Evolutionary conservation across 2,888 invertebrate genomes (phyloP).

Genomic region (Polydrusus tereticollis): DNA sequence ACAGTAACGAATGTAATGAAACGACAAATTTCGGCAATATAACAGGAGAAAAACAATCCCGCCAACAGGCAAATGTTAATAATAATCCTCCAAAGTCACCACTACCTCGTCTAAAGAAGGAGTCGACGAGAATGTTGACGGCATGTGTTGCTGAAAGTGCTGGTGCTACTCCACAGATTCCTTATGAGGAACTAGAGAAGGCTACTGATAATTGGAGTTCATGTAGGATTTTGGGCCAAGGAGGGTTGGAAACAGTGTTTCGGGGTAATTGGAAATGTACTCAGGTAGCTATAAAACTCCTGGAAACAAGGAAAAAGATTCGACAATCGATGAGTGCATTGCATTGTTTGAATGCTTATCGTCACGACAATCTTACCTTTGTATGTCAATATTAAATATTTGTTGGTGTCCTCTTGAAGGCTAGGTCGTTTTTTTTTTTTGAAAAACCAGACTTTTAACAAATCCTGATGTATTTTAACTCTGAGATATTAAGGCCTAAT

Average conservation of each 20-base stretch:
- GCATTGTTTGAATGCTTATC: conserved; percentile 81
- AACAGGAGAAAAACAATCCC: neutral
- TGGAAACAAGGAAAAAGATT: conserved; percentile 73
- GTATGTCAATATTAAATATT: conserved; percentile 70
- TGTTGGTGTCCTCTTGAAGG: no score
- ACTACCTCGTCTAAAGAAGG: conserved; percentile 34
- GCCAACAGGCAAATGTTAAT: neutral
- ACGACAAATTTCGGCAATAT: neutral
- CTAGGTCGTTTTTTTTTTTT: no score
- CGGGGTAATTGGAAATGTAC: conserved; percentile 90
- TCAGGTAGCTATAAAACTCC: conserved; percentile 88
- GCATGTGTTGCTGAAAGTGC: conserved; percentile 64
- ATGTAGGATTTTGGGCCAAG: conserved; percentile 81
- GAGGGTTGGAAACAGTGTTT: conserved; percentile 95
- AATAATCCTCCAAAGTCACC: conserved; percentile 49
- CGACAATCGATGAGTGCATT: conserved; percentile 83
- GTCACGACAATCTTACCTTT: conserved; percentile 93
- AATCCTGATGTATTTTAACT: no score
- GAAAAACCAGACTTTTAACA: no score
- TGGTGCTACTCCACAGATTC: conserved; percentile 70
- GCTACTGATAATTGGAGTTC: conserved; percentile 87
- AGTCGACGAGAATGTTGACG: conserved; percentile 54
- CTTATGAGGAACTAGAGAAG: conserved; percentile 79
- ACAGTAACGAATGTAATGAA: conserved; percentile 30
- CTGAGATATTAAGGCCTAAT: no score